These are phyloP conservation scores for Caenorhabditis panamensis DNA, from an alignment of 2,888 invertebrate genomes.

Conservation along the genomic window DNA sequence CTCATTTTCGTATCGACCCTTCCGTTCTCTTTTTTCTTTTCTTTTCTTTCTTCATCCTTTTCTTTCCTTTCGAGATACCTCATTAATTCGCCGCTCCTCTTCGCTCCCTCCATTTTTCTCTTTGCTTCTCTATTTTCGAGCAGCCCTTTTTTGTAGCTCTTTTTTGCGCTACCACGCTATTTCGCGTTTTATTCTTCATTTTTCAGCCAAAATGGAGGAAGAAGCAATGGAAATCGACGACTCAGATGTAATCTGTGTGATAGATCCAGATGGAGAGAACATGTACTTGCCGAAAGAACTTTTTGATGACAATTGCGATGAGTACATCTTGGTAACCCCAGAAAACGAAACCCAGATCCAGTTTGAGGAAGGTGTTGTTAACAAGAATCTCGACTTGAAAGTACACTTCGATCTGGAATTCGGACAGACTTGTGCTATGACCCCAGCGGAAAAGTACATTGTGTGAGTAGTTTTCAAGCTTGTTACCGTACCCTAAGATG, in stretches of 20 bases:
- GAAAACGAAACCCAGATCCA: not conserved
- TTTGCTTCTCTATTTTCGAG: no score
- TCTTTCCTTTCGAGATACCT: not conserved
- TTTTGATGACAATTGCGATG: not conserved
- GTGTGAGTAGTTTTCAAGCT: slow-evolving; percentile 7
- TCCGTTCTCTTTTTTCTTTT: not conserved
- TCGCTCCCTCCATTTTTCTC: not conserved
- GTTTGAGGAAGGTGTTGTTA: not conserved
- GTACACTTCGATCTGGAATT: not conserved
- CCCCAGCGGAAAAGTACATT: not conserved
- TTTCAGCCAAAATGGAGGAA: no score
- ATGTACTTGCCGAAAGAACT: not conserved
- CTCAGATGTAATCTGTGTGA: no score
- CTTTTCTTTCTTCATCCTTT: not conserved
- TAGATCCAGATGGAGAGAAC: not conserved
- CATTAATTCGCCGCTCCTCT: not conserved
- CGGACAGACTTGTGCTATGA: not conserved
- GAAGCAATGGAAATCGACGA: no score
- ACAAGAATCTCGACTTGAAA: not conserved
- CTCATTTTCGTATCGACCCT: not conserved
- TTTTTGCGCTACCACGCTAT: no score
- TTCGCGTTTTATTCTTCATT: no score
- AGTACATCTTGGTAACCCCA: not conserved
- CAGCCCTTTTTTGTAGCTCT: no score
- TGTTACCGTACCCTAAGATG: no score